phyloP scores from a whole-genome alignment of 2,888 invertebrate genomes.

The Mechanitis mazaeus region DNA sequence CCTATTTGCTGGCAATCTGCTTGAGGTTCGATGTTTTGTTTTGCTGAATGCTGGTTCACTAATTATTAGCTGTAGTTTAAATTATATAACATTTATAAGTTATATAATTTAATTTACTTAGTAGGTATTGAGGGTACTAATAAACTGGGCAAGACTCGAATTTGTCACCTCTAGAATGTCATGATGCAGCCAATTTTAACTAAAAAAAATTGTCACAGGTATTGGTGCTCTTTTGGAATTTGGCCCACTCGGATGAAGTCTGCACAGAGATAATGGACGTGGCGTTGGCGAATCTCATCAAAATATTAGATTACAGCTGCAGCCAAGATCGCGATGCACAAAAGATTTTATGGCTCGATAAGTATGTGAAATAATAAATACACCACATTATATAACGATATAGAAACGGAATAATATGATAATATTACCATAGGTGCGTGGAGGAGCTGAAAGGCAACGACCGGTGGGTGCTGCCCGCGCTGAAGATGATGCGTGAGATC shows the following conservation, averaged over 20 bases:
- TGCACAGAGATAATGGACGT: conserved; percentile 98
- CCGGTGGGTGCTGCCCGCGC: conserved; percentile 94
- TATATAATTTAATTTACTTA: too few species aligned
- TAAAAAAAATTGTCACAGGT: conserved; percentile 67
- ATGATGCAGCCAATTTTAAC: too few species aligned
- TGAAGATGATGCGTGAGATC: conserved; percentile 97
- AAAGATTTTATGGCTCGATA: conserved; percentile 96
- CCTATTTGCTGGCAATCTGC: too few species aligned
- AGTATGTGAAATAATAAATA: conserved; percentile 61
- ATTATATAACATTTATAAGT: too few species aligned
- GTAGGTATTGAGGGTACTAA: too few species aligned
- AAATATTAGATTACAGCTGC: conserved; percentile 98
- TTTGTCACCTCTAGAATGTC: too few species aligned
- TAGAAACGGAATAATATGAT: neutral
- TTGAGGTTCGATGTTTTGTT: too few species aligned
- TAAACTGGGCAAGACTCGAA: too few species aligned
- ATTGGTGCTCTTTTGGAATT: conserved; percentile 95
- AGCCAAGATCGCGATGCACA: conserved; percentile 97
- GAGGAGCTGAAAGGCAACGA: conserved; percentile 92
- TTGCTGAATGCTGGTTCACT: too few species aligned
- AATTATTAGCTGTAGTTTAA: too few species aligned
- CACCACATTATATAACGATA: neutral
- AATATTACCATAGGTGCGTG: conserved; percentile 79
- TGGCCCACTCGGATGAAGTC: conserved; percentile 97
- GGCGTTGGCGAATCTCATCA: conserved; percentile 94